These are phyloP conservation scores for Dufourea novaeangliae DNA, from an alignment of 1,140 invertebrate genomes.

Conservation along the genomic window DNA sequence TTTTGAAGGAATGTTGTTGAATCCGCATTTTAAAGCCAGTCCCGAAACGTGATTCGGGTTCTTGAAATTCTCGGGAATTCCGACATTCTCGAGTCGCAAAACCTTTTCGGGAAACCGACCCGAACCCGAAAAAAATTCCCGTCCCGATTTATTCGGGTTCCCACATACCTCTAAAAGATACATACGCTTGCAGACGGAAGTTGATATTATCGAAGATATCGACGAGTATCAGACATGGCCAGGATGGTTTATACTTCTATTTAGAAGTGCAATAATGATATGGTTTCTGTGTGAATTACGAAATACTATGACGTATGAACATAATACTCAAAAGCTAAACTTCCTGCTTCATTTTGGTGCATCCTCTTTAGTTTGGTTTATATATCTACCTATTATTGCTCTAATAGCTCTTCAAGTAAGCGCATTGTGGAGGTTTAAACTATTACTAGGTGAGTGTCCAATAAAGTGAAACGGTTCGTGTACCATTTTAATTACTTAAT, in stretches of 20 bases:
- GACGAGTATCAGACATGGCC: slow-evolving; percentile 99
- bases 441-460: slow-evolving; percentile 90
- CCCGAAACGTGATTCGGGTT: too few species aligned
- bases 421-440: slow-evolving; percentile 96
- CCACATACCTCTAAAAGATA: too few species aligned
- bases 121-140: too few species aligned
- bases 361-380: slow-evolving; percentile 98
- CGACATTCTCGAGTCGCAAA: too few species aligned
- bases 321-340: slow-evolving; percentile 94
- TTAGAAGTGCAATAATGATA: slow-evolving; percentile 94
- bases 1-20: too few species aligned
- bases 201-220: slow-evolving; percentile 97
- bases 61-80: too few species aligned
- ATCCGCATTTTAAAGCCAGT: too few species aligned
- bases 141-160: too few species aligned
- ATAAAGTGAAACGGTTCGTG: neutral
- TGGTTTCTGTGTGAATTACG: slow-evolving; percentile 97
- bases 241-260: slow-evolving; percentile 94
- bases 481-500: neutral
- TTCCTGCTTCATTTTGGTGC: slow-evolving; percentile 98
- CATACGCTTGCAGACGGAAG: slow-evolving; percentile 93
- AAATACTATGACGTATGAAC: slow-evolving; percentile 95
- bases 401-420: slow-evolving; percentile 96
- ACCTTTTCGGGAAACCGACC: too few species aligned
- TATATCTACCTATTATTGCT: slow-evolving; percentile 96